Conservation (phyloP, 23 tunicate genomes). For the Phallusia fumigata region DNA sequence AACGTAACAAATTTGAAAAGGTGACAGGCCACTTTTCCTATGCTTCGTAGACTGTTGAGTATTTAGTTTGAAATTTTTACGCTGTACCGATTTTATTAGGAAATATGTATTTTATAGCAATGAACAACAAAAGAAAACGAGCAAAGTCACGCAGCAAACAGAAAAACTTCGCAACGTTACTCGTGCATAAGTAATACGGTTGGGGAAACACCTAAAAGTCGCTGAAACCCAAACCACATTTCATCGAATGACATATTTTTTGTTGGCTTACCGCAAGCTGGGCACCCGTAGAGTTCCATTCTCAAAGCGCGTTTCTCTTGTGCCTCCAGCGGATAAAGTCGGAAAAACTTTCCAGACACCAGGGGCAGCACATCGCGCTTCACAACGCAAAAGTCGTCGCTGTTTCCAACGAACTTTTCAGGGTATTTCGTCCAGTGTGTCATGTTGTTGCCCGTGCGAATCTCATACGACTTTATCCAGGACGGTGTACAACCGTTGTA, state of each 20-base stretch:
- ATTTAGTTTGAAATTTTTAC: no score
- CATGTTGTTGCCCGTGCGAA: constrained; percentile 21
- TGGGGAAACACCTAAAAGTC: no score
- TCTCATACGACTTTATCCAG: constrained; percentile 25
- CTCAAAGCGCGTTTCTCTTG: constrained; percentile 36
- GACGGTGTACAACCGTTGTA: constrained; percentile 6
- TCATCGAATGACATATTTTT: background rate
- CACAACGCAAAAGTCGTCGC: constrained; percentile 15
- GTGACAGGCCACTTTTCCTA: no score
- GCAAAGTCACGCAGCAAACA: no score
- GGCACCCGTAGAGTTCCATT: constrained; percentile 37
- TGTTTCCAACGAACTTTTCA: constrained; percentile 16
- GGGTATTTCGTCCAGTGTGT: constrained; percentile 16
- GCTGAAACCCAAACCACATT: background rate
- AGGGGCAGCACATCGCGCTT: constrained; percentile 12
- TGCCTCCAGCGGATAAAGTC: constrained; percentile 24
- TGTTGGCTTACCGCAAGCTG: constrained; percentile 35
- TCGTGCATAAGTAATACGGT: no score
- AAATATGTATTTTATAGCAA: no score
- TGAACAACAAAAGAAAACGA: no score
- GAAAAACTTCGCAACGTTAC: no score
- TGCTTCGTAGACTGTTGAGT: no score
- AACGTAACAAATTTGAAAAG: no score
- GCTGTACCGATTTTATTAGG: no score
- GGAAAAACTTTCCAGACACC: constrained; percentile 21